Conservation (phyloP, 2,888 invertebrate genomes). For the Pyrgus malvae region DNA sequence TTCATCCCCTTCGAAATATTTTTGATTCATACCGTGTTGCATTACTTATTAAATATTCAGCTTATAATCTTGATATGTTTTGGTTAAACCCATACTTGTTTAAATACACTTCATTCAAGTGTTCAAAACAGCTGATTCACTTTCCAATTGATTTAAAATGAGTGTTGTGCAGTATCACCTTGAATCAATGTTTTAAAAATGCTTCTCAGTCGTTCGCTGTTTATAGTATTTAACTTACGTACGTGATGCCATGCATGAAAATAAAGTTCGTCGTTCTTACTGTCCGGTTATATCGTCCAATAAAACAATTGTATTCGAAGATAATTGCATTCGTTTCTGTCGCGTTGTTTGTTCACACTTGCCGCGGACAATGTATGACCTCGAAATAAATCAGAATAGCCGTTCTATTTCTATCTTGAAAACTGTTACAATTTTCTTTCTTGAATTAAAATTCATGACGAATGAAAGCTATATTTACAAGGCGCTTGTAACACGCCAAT, state of each 20-base stretch:
- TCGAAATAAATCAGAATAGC: no score
- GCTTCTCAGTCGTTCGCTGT: not conserved
- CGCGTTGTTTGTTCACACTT: not conserved
- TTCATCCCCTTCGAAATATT: no score
- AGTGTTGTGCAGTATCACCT: no score
- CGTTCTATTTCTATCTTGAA: not conserved
- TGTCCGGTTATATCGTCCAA: constrained; percentile 1
- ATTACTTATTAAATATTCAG: no score
- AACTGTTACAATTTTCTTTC: not conserved
- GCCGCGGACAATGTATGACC: no score
- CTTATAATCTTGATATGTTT: no score
- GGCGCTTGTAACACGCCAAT: constrained; percentile 6
- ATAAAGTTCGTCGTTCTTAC: constrained; percentile 4
- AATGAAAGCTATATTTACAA: not conserved
- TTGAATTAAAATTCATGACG: constrained; percentile 2
- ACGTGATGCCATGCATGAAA: not conserved
- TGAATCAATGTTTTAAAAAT: no score
- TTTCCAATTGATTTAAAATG: no score
- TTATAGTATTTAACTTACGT: constrained; percentile 30
- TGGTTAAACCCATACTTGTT: no score
- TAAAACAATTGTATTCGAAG: constrained; percentile 7
- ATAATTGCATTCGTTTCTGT: constrained; percentile 8
- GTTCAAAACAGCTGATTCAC: no score
- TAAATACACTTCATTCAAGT: no score
- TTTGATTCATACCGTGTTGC: no score